Base-by-base conservation (phyloP, 1,140 invertebrate species). In the Hydropsyche tenuis region DNA sequence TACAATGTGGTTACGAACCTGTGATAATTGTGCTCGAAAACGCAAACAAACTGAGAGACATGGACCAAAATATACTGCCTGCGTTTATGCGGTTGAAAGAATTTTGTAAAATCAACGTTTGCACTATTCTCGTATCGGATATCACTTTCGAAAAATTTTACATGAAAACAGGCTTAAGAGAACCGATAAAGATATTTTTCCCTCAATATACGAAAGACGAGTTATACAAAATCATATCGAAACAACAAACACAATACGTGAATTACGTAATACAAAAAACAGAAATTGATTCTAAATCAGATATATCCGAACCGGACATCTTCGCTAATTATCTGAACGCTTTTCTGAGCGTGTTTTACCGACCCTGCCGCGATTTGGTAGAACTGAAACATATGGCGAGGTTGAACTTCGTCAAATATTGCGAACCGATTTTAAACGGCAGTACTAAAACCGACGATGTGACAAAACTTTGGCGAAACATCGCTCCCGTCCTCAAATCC, bases 191-290 rank as follows among this genome's bases (percentile, higher is more conserved):
- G 72, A 78, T 96, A 12, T 87, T 91, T 80, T 94, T 95, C 82
- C 88, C 92, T 0, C 93, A 95, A 78, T 97, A 96, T 79, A 90
- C 85, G 14, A 91, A 90, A 84, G 89, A 92, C 11, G 92, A 96
- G 80, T 81, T 95, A 0, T 80, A 86, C n/a, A 85, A 91, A 79
- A 93, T 97, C 74, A 86, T 96, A 78, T 84, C 83, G 72, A 25
- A 81, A 20, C 70, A 80, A 22, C 82, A 84, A 27, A 79, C 81
- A 64, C 75, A 76, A n/a, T 86, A 82, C 76, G 77, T 81, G 7
- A 73, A 79, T 45, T 75, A 82, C 74, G 74, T 84, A 16, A 72
- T 81, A 14, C 76, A 43, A n/a, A 79, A 78, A 77, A 53, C 79
- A 63, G 69, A 80, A 20, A 77, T 81, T 16, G 79, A 79, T 25